Base-by-base conservation (phyloP, 2,888 invertebrate genomes). In the Noctua pronuba region DNA sequence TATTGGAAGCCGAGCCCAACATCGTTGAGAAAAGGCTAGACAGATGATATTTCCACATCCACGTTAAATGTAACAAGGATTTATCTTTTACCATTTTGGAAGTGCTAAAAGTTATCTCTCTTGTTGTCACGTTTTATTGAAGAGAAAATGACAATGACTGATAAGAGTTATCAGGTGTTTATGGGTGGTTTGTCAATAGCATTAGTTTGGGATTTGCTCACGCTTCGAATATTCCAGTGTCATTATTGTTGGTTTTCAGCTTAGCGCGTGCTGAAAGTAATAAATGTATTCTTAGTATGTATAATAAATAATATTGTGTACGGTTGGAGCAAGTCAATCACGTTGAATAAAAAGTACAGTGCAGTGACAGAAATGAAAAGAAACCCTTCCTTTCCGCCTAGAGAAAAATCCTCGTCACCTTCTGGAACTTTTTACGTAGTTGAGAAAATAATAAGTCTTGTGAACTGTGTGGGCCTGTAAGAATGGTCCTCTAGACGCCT, bases 141-240 rank as follows among this genome's bases (percentile, higher is more conserved):
- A 69, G 68, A 66, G 68, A 72, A 72, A 84, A 84, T 75, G 84
- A 80, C 84, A 83, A 83, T 84, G 84, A 84, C 82, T 76, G 82
- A 83, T 84, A 83, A 75, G 31, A 24, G 28, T 69, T 83, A 84
- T 72, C 75, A 52, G 49, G 49, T 79, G 24, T 84, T 60, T 79
- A 75, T 55, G 60, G 31, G 13, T 65, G 62, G 71, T 83, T 82
- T 79, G 13, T 71, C 75, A 79, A 64, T 65, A 64, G 67, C 41
- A 64, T 82, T 84, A 18, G 49, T 71, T 67, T 52, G 38, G 68
- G 71, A 75, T 82, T 84, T 84, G 46, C 31, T 52, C 52, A 70
- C 41, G 64, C 65, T 82, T 72, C 18, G 64, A 52, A 52, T 38
- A 84, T 60, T 60, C 38, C 46, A 52, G 41, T 67, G 60, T 69